Evolutionary conservation across 2,797 vertebrate species (phyloP).

Genomic region (Chromobotia macracanthus): DNA sequence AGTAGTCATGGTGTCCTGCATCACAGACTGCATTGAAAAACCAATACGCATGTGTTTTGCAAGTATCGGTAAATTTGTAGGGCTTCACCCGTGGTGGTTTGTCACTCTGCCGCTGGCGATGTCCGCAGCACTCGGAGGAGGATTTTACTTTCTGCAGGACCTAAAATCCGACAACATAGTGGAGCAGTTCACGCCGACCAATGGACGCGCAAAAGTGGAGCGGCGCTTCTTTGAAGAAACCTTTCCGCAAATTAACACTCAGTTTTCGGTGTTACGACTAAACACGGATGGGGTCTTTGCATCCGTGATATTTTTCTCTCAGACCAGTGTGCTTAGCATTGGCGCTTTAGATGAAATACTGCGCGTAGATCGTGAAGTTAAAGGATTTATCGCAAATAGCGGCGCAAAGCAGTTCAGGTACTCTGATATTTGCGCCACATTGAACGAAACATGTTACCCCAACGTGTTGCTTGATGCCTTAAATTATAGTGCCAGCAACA

Average conservation of each 20-base stretch:
- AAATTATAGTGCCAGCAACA: slow-evolving; percentile 36
- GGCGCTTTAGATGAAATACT: slow-evolving; percentile 69
- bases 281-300: slow-evolving; percentile 71
- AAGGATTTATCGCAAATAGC: slow-evolving; percentile 44
- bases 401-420: slow-evolving; percentile 62
- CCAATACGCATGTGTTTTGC: slow-evolving; percentile 65
- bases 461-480: slow-evolving; percentile 72
- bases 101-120: slow-evolving; percentile 69
- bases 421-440: slow-evolving; percentile 69
- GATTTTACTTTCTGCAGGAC: slow-evolving; percentile 72
- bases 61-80: slow-evolving; percentile 72
- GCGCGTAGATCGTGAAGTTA: slow-evolving; percentile 68
- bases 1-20: slow-evolving; percentile 62
- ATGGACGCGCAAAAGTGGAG: slow-evolving; percentile 81
- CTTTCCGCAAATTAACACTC: slow-evolving; percentile 70
- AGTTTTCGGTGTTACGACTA: slow-evolving; percentile 77
- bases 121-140: slow-evolving; percentile 72
- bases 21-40: slow-evolving; percentile 70
- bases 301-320: slow-evolving; percentile 65
- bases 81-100: slow-evolving; percentile 77
- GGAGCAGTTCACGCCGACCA: slow-evolving; percentile 79
- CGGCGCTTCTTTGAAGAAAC: slow-evolving; percentile 71
- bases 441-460: slow-evolving; percentile 63
- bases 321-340: slow-evolving; percentile 67
- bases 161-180: slow-evolving; percentile 75